Evolutionary conservation across 2,113 vertebrate species (phyloP).

Genomic region (Reinhardtius hippoglossoides): DNA sequence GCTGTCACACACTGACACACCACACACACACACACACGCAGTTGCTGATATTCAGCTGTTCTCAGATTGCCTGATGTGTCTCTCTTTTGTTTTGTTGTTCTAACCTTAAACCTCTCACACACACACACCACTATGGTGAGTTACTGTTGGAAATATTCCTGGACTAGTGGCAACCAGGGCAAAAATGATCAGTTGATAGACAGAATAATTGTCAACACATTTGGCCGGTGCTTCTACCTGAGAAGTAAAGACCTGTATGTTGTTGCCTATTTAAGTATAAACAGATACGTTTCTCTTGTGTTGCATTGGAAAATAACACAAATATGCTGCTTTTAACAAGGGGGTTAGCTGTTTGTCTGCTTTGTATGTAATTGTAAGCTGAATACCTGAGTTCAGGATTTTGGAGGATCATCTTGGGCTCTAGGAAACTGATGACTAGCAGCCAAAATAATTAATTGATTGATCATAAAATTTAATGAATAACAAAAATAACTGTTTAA

Average conservation of each 20-base stretch:
- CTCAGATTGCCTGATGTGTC: slow-evolving; percentile 8
- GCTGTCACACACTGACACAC: background rate
- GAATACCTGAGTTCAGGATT: no score
- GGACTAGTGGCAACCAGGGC: no score
- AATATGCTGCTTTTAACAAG: no score
- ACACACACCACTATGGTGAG: background rate
- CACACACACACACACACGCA: background rate
- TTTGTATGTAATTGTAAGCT: no score
- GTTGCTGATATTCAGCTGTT: background rate
- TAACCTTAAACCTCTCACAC: slow-evolving; percentile 2
- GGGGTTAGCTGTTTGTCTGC: no score
- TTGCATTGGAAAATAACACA: background rate
- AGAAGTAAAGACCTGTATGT: background rate
- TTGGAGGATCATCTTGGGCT: no score
- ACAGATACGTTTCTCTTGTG: no score
- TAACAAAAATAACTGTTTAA: background rate
- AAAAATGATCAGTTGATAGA: background rate
- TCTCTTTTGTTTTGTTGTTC: slow-evolving; percentile 22
- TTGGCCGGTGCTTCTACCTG: background rate
- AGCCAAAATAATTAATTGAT: no score
- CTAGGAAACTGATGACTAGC: no score
- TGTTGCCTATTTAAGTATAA: background rate
- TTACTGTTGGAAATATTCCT: background rate
- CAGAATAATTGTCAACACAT: background rate
- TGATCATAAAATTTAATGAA: no score